Evolutionary conservation across 2,797 vertebrate genomes (phyloP), one percentile per base, ranked within the genome.

Genomic region (Onychomys leucogaster): DNA sequence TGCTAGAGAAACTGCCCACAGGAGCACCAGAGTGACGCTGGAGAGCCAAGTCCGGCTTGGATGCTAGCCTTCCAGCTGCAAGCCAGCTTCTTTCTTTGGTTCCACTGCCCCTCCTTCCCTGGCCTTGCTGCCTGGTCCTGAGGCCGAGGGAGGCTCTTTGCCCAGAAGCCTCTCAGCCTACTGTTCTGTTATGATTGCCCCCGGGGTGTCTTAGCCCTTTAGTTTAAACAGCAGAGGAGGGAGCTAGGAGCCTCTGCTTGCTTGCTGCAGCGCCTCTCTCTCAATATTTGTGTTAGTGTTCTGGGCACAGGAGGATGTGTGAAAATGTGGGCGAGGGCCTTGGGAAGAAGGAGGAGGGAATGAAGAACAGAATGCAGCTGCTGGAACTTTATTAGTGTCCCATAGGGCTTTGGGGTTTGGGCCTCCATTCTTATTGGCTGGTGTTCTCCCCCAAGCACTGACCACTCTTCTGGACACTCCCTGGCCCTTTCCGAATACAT

Each of bases 171-270:
- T 96, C 94, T 95, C 89, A 34, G 88, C 92, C 88, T 10, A 19
- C 92, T 86, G 92, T 90, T 97, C 82, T 95, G 96, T 97, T 97
- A 91, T 97, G 92, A 94, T 97, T 97, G 91, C 97, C 96, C 97
- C 96, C 7, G 43, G 96, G 95, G 87, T 81, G 94, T 94, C 89
- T 96, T 85, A 82, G 96, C 95, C 97, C 95, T 97, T 97, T 98
- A 93, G 95, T 97, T 97, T 96, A 96, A 97, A 97, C 96, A 91
- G n/a, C 1, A 67, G 94, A 91, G 95, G 94, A 88, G 96, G 94
- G 71, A 67, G 63, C n/a, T 21, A 81, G 92, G 85, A 94, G 83
- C 91, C 83, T 94, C 89, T 92, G 80, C 96, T 95, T 83, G 67
- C 88, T 80, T 89, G 95, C 92, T 63, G 59, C 67, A n/a, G 4